Base-by-base conservation (phyloP, 2,888 invertebrate genomes). In the Oxytorus armatus region DNA sequence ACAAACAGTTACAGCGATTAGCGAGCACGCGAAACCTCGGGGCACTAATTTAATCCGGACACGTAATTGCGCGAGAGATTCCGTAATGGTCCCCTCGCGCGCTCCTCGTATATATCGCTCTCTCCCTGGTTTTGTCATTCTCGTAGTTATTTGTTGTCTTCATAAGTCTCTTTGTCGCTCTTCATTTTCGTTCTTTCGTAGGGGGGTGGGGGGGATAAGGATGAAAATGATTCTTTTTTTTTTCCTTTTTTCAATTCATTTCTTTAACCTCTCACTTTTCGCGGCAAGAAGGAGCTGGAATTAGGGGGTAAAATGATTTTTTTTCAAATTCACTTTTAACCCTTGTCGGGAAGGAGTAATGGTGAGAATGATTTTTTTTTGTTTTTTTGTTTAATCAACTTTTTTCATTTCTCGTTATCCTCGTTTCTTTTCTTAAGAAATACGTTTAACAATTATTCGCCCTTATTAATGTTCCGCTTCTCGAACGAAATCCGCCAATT, bases 1-100 rank as follows among this genome's bases (percentile, higher is more conserved):
- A 86, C 86, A 86, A 86, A 86, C 86, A 86, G 86, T 86, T 86
- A 85, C 82, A 85, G 86, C 86, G 84, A 86, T 86, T 86, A 86
- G 83, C 84, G 81, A 81, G 82, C 86, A 86, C 86, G 86, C 86
- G 85, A 86, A 86, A 86, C 84, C 86, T 84, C 84, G 82, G 85
- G 83, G 83, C 82, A 86, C 85, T 86, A 86, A 86, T 86, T 86
- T 85, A 86, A 86, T 86, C 86, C 86, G 83, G 82, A 80, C 80
- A 73, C 80, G 80, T 80, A 80, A 80, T 80, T 80, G 80, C 77
- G 80, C 80, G 80, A 73, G 80, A 80, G 80, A 80, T 84, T 83
- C 83, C 81, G 86, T 86, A 86, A 86, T 86, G 85, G 83, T 83
- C 83, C 83, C 82, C 83, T 84, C 78, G 79, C 79, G 80, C 79